Evolutionary conservation across 2,113 vertebrate species (phyloP).

Genomic region (Sakesphorus luctuosus): DNA sequence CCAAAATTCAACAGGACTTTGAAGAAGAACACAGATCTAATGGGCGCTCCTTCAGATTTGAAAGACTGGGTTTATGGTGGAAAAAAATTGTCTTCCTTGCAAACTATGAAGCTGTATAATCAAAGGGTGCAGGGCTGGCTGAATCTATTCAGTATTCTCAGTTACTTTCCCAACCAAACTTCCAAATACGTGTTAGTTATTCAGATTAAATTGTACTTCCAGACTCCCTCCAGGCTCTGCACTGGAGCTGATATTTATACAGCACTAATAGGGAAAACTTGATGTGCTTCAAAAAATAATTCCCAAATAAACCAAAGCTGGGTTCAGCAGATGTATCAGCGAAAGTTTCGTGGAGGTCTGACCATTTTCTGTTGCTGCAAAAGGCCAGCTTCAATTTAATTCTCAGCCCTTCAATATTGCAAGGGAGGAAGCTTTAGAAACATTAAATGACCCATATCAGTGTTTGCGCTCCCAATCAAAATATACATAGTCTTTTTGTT

Average conservation of each 20-base stretch:
- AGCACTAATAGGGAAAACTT: conserved; percentile 50
- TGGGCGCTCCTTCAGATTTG: neutral
- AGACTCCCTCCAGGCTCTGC: conserved; percentile 37
- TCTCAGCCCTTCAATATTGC: neutral
- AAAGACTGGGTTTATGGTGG: neutral
- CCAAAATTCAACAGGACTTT: neutral
- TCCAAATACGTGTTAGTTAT: conserved; percentile 36
- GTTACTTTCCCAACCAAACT: conserved; percentile 45
- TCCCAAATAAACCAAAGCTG: conserved; percentile 34
- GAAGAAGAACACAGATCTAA: neutral
- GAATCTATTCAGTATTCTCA: conserved; percentile 5
- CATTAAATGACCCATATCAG: neutral
- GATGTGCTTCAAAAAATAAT: conserved; percentile 34
- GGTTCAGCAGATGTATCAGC: neutral
- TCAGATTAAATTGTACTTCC: conserved; percentile 49
- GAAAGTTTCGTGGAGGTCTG: neutral
- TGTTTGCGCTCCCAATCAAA: neutral
- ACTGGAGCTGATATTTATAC: conserved; percentile 43
- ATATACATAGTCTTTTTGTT: neutral
- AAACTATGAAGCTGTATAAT: neutral
- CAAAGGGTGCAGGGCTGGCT: neutral
- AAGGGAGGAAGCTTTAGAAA: neutral
- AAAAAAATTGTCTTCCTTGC: neutral
- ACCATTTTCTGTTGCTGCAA: neutral
- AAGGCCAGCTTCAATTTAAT: neutral